Evolutionary conservation across 2,888 invertebrate genomes (phyloP).

Genomic region (Microplitis deprimator): DNA sequence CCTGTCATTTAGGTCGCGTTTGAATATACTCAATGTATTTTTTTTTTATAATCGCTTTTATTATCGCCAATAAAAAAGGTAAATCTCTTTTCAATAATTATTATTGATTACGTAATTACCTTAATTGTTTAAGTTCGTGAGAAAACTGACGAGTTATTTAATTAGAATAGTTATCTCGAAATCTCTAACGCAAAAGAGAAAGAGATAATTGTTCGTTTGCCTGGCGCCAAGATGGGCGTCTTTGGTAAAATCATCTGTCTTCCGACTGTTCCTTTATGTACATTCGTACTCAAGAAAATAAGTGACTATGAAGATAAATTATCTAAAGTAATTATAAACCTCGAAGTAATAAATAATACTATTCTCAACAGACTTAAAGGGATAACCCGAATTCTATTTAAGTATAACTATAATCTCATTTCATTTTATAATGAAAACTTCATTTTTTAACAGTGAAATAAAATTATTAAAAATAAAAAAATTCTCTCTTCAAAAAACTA

Average conservation of each 20-base stretch:
- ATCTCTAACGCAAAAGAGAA: neutral
- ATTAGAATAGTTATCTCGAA: slow-evolving; percentile 1
- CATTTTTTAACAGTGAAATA: neutral
- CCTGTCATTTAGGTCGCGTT: neutral
- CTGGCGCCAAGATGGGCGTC: slow-evolving; percentile 19
- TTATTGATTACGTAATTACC: neutral
- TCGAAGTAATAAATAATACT: slow-evolving; percentile 10
- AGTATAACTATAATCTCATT: neutral
- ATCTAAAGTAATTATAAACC: slow-evolving; percentile 31
- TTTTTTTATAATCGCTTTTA: neutral
- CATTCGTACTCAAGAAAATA: slow-evolving; percentile 5
- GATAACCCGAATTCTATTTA: neutral
- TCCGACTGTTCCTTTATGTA: slow-evolving; percentile 20
- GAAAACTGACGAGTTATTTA: neutral
- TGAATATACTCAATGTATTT: neutral
- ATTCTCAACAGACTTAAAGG: neutral
- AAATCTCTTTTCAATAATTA: neutral
- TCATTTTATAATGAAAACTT: neutral
- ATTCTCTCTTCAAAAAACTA: neutral
- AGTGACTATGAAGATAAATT: slow-evolving; percentile 43
- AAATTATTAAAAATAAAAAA: neutral
- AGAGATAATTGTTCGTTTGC: slow-evolving; percentile 22
- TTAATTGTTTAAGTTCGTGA: slow-evolving; percentile 5
- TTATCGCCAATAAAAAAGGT: neutral
- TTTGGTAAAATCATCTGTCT: slow-evolving; percentile 23